Evolutionary conservation across 2,888 invertebrate species (phyloP), one percentile per base, ranked within the genome.

Genomic region (Eupithecia subumbrata): DNA sequence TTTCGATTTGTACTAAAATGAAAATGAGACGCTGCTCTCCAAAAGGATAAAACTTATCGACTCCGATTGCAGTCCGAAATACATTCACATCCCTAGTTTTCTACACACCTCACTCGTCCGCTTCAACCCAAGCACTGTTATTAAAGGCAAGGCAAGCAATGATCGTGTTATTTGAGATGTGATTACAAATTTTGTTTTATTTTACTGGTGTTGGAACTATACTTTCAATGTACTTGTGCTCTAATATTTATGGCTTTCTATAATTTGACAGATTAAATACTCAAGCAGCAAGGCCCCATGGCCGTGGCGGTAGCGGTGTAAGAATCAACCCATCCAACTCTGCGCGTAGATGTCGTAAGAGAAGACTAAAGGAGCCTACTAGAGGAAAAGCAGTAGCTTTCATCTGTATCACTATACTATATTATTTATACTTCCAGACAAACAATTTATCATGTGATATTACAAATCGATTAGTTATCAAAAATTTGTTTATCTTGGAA

Each of bases 111-210:
- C 37, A 92, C 90, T 91, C 90, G 92, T 90, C 87, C 90, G 89
- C 88, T 89, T 87, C 82, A 83, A 84, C 85, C 80, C 86, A 89
- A 91, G 88, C 90, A 92, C 92, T 94, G 90, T 93, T 92, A 94
- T 94, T 94, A 94, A 90, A 89, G 88, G 84, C 86, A 91, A 89
- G 89, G 91, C 90, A 82, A 90, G 91, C 92, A 94, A 90, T 92
- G 90, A 92, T 91, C 91, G 88, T 86, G 86, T 90, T 88, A 86
- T 83, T 85, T 84, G 85, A 89, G 85, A 88, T 90, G 89, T 92
- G 90, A 91, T 91, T 91, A 89, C 86, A 85, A 83, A 84, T 89
- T 91, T 90, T 90, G 88, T 84, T 90, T 89, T 83, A 81, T 86
- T 85, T 88, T 84, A 85, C 80, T 85, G 82, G 85, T 88, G 85